Evolutionary conservation across 2,113 vertebrate genomes (phyloP).

Genomic region (Brachionichthys hirsutus): DNA sequence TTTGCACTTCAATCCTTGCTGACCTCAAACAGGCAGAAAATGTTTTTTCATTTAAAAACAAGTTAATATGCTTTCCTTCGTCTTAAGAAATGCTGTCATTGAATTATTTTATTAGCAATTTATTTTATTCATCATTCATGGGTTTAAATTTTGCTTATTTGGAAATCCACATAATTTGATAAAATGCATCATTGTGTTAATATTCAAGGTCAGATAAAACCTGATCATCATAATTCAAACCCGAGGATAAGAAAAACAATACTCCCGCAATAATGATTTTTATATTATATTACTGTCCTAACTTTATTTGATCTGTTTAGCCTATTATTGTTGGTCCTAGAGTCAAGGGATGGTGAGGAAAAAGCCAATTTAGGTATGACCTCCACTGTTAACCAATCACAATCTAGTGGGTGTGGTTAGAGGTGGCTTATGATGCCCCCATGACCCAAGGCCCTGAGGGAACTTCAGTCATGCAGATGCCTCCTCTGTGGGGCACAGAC

Average conservation of each 20-base stretch:
- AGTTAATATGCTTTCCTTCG: neutral
- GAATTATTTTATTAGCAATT: neutral
- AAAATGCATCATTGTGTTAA: constrained; percentile 2
- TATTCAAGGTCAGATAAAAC: constrained; percentile 6
- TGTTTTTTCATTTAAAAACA: neutral
- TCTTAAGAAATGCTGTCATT: neutral
- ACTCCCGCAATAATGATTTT: neutral
- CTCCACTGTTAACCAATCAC: constrained; percentile 57
- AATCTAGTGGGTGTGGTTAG: constrained; percentile 45
- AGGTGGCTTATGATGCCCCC: constrained; percentile 55
- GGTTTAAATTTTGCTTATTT: constrained; percentile 1
- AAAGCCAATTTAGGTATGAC: constrained; percentile 39
- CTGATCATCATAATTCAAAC: constrained; percentile 21
- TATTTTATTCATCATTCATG: neutral
- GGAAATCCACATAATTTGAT: constrained; percentile 14
- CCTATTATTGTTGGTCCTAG: constrained; percentile 32
- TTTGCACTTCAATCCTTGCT: neutral
- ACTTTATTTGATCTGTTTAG: constrained; percentile 24
- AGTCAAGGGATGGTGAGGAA: constrained; percentile 20
- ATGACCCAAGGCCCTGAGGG: constrained; percentile 61
- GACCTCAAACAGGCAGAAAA: neutral
- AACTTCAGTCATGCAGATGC: constrained; percentile 51
- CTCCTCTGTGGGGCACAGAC: constrained; percentile 34
- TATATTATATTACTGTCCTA: constrained; percentile 7
- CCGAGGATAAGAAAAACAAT: neutral